Conservation (phyloP, 2,888 invertebrate genomes). For the Nematopogon swammerdamellus region DNA sequence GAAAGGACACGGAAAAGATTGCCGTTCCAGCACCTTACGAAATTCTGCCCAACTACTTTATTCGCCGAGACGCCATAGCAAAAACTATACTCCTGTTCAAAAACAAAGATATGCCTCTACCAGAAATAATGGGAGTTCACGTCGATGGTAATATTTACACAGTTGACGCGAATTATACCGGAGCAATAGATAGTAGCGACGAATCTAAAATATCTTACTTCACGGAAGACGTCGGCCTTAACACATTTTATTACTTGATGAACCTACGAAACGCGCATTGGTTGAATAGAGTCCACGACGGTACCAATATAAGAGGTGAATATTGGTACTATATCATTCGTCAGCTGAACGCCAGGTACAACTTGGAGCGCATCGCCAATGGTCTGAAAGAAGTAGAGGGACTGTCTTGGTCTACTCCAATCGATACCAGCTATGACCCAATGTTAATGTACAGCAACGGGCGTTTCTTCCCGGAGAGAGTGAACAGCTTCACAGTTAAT, state of each 20-base stretch:
- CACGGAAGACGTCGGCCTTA: conserved; percentile 68
- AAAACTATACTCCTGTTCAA: conserved; percentile 23
- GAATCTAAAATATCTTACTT: conserved; percentile 65
- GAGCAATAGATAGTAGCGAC: conserved; percentile 32
- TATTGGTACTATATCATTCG: conserved; percentile 61
- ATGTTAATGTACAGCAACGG: conserved; percentile 62
- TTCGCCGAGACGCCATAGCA: conserved; percentile 57
- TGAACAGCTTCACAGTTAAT: conserved; percentile 27
- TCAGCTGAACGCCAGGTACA: conserved; percentile 66
- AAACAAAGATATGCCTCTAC: conserved; percentile 16
- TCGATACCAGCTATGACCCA: conserved; percentile 56
- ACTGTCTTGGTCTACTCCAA: conserved; percentile 46
- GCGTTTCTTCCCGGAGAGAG: conserved; percentile 56
- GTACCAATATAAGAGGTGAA: conserved; percentile 54
- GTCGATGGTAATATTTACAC: conserved; percentile 37
- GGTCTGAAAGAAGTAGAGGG: conserved; percentile 55
- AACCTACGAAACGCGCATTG: conserved; percentile 55
- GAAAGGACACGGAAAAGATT: conserved; percentile 55
- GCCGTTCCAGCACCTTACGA: conserved; percentile 65
- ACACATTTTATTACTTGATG: conserved; percentile 59
- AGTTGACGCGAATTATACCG: conserved; percentile 37
- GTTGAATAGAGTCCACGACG: conserved; percentile 47
- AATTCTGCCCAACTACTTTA: conserved; percentile 63
- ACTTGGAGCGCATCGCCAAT: conserved; percentile 68
- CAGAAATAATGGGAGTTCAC: conserved; percentile 19